These are phyloP conservation scores for Monopterus albus DNA, from an alignment of 2,113 vertebrate genomes.

Conservation along the genomic window DNA sequence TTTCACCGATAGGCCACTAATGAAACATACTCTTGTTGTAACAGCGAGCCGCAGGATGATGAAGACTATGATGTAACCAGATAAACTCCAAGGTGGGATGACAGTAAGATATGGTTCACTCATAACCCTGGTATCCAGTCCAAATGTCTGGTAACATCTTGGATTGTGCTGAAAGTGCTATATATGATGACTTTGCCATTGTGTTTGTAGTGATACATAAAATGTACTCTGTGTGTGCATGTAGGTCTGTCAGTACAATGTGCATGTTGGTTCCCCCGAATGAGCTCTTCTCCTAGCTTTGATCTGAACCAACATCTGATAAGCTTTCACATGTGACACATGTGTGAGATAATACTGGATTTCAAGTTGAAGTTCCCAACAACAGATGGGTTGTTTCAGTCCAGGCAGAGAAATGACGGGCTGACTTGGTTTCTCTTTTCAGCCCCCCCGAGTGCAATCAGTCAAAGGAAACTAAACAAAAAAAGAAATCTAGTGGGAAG, in stretches of 20 bases:
- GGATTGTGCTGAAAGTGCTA: slow-evolving; percentile 77
- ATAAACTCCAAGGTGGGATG: slow-evolving; percentile 10
- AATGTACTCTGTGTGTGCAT: slow-evolving; percentile 26
- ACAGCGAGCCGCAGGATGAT: slow-evolving; percentile 34
- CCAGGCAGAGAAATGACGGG: slow-evolving; percentile 44
- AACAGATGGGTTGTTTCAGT: slow-evolving; percentile 58
- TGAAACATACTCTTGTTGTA: slow-evolving; percentile 9
- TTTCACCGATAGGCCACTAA: slow-evolving; percentile 14
- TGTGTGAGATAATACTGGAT: slow-evolving; percentile 79
- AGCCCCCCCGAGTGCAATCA: slow-evolving; percentile 68
- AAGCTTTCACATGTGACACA: slow-evolving; percentile 48
- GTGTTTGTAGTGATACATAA: slow-evolving; percentile 15
- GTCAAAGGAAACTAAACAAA: slow-evolving; percentile 13
- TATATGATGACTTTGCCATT: slow-evolving; percentile 32
- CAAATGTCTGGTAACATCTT: slow-evolving; percentile 47
- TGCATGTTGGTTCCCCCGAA: slow-evolving; percentile 42
- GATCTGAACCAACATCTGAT: slow-evolving; percentile 50
- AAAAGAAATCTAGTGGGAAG: slow-evolving; percentile 39
- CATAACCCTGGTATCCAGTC: slow-evolving; percentile 60
- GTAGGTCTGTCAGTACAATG: slow-evolving; percentile 39
- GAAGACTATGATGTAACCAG: slow-evolving; percentile 15
- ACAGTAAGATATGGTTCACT: slow-evolving; percentile 37
- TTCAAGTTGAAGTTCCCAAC: slow-evolving; percentile 49
- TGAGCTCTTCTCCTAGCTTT: slow-evolving; percentile 30
- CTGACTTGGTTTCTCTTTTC: slow-evolving; percentile 38